Conservation (phyloP, 1,140 invertebrate species). For the Macrotrachela quadricornifera region DNA sequence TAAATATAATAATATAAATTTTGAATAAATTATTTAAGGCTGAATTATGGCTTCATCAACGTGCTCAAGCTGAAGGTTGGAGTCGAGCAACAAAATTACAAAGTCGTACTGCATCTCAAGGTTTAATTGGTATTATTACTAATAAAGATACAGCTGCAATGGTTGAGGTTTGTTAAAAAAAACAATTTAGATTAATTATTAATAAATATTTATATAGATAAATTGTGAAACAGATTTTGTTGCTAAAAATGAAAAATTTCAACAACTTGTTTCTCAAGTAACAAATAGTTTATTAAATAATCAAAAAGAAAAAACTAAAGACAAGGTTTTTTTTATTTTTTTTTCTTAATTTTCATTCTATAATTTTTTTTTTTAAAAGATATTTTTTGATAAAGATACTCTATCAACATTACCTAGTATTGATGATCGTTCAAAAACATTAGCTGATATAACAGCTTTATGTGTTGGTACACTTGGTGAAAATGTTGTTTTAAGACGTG, state of each 20-base stretch:
- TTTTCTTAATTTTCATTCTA: background rate
- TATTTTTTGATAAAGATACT: conserved; percentile 41
- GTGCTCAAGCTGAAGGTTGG: conserved; percentile 79
- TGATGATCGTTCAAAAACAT: conserved; percentile 35
- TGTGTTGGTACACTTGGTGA: conserved; percentile 65
- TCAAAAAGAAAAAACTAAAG: background rate
- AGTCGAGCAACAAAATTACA: conserved; percentile 69
- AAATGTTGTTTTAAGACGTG: conserved; percentile 57
- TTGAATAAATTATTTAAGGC: conserved; percentile 40
- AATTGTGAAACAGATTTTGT: conserved; percentile 98
- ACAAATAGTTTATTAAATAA: conserved; percentile 28
- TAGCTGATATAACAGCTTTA: conserved; percentile 56
- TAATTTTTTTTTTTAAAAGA: conserved; percentile 32
- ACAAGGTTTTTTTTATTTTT: background rate
- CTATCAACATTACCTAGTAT: conserved; percentile 36
- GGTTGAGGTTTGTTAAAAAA: conserved; percentile 23
- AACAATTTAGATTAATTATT: conserved; percentile 1
- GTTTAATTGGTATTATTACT: conserved; percentile 52
- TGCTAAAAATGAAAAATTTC: conserved; percentile 66
- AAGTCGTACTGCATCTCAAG: conserved; percentile 55
- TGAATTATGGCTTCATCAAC: conserved; percentile 64
- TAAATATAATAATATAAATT: no score
- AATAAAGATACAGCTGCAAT: conserved; percentile 37
- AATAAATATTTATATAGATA: conserved; percentile 15
- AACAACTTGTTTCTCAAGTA: conserved; percentile 48